A percentile compares a stretch with the other conserved stretches of the same genome.
These are phyloP conservation scores for Misgurnus anguillicaudatus DNA, from an alignment of 2,113 vertebrate species.

Conservation along the genomic window DNA sequence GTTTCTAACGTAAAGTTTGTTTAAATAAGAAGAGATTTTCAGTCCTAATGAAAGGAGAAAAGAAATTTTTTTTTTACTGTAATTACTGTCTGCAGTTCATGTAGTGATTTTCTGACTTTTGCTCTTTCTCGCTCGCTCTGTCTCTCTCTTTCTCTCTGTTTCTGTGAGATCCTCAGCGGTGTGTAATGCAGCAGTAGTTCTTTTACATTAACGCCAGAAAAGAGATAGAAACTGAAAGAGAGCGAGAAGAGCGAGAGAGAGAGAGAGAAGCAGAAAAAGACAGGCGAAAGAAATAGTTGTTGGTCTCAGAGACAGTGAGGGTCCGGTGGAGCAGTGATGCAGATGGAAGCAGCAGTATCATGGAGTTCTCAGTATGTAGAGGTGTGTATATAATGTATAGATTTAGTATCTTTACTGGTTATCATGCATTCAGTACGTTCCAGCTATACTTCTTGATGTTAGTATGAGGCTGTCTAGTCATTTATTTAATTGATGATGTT, in stretches of 20 bases:
- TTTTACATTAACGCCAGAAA: conserved; percentile 18
- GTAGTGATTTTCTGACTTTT: conserved; percentile 46
- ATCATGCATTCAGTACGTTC: background rate
- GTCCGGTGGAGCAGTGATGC: conserved; percentile 22
- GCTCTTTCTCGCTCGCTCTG: conserved; percentile 30
- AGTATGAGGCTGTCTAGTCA: background rate
- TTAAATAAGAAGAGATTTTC: conserved; percentile 92
- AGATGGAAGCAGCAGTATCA: conserved; percentile 16
- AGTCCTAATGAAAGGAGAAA: conserved; percentile 64
- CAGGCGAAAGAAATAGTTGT: conserved; percentile 17
- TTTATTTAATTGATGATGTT: background rate
- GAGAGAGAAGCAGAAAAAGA: conserved; percentile 33
- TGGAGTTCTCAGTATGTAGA: conserved; percentile 57
- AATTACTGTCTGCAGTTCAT: conserved; percentile 54
- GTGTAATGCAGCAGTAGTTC: conserved; percentile 1
- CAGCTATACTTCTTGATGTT: too few relatives aligned
- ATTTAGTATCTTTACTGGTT: conserved; percentile 18
- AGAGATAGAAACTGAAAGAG: conserved; percentile 25
- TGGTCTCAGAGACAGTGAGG: conserved; percentile 11
- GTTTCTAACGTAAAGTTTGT: conserved; percentile 83
- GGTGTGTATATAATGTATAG: conserved; percentile 3
- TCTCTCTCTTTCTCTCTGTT: conserved; percentile 51
- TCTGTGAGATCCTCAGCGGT: background rate
- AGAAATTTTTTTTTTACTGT: too few relatives aligned
- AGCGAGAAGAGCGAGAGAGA: conserved; percentile 17